Evolutionary conservation across 2,113 vertebrate species (phyloP).

Genomic region (Brienomyrus brachyistius): DNA sequence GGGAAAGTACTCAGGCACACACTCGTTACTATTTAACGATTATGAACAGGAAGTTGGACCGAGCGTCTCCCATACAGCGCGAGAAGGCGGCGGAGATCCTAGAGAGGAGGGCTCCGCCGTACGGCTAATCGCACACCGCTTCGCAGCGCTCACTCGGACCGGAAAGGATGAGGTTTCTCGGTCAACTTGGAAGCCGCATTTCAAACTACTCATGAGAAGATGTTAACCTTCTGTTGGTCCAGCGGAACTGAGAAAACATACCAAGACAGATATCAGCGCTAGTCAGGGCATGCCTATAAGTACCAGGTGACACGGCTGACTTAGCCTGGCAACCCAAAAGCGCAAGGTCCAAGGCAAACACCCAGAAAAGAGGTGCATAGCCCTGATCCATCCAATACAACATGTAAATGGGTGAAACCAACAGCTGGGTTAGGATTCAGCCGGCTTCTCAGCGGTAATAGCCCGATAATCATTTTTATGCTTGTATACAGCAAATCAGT

Average conservation of each 20-base stretch:
- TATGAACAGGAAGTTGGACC: constrained; percentile 13
- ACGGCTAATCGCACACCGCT: constrained; percentile 27
- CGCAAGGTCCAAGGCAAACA: background rate
- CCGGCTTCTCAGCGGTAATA: background rate
- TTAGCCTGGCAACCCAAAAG: background rate
- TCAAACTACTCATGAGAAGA: constrained; percentile 3
- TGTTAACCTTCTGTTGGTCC: background rate
- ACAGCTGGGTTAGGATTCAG: background rate
- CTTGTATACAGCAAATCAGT: background rate
- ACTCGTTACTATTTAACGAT: constrained; percentile 7
- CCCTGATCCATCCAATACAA: background rate
- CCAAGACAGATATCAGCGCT: background rate
- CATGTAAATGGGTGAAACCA: background rate
- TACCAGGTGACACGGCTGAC: background rate
- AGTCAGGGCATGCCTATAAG: background rate
- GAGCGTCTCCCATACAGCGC: constrained; percentile 12
- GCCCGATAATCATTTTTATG: background rate
- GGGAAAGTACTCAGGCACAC: constrained; percentile 32
- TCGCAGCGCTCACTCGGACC: background rate
- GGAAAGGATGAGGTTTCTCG: background rate
- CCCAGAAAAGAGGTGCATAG: background rate
- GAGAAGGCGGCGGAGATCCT: background rate
- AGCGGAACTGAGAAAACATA: background rate
- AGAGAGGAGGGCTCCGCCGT: constrained; percentile 9
- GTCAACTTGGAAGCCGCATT: background rate